Evolutionary conservation across 2,888 invertebrate genomes (phyloP).

Genomic region (Zele albiditarsus): DNA sequence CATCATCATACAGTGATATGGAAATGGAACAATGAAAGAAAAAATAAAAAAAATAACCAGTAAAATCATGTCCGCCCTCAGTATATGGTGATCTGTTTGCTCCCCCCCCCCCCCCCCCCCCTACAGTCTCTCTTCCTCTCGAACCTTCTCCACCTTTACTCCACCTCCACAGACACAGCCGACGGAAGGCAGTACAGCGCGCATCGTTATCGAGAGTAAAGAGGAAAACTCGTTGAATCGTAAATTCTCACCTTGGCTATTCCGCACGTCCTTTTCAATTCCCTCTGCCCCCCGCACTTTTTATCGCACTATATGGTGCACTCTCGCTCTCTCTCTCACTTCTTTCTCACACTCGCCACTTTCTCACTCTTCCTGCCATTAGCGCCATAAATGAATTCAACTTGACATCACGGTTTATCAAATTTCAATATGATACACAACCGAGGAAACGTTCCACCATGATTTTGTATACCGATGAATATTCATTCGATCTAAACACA

Average conservation of each 20-base stretch:
- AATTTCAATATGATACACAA: constrained; percentile 35
- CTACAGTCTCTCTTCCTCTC: not conserved
- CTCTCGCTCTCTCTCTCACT: not conserved
- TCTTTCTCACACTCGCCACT: constrained; percentile 40
- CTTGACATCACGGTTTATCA: constrained; percentile 60
- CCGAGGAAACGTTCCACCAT: constrained; percentile 57
- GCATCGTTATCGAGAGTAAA: constrained; percentile 43
- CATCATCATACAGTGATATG: constrained; percentile 25
- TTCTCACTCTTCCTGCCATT: constrained; percentile 54
- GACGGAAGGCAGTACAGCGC: constrained; percentile 18
- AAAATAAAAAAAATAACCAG: constrained; percentile 14
- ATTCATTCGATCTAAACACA: constrained; percentile 59
- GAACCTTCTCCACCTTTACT: not conserved
- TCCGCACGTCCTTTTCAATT: constrained; percentile 38
- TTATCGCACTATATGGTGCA: not conserved
- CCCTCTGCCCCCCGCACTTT: not conserved
- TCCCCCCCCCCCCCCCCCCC: not conserved
- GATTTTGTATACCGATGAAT: constrained; percentile 64
- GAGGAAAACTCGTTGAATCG: constrained; percentile 45
- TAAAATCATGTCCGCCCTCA: not conserved
- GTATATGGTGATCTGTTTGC: not conserved
- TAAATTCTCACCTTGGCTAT: constrained; percentile 54
- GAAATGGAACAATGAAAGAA: constrained; percentile 18
- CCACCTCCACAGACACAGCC: no score
- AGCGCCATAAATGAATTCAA: constrained; percentile 61